Evolutionary conservation across 2,797 vertebrate species (phyloP).

Genomic region (Ceryle rudis): DNA sequence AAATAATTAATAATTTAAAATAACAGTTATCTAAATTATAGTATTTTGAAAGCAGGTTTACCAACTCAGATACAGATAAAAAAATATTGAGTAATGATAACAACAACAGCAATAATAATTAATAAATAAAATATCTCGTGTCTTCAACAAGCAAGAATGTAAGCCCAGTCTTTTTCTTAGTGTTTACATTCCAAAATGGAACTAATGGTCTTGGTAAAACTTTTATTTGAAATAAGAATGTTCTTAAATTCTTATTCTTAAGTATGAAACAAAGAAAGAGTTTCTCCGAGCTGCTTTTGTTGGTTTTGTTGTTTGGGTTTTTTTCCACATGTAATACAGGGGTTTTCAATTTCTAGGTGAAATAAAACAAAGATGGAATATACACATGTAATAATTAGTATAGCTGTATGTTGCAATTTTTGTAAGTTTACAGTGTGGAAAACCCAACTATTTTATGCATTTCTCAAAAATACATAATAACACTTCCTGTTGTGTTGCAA

Average conservation of each 20-base stretch:
- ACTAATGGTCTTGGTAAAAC: not conserved
- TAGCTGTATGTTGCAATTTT: not conserved
- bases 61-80: not conserved
- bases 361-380: not conserved
- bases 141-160: not conserved
- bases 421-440: not conserved
- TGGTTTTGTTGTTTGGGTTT: no score
- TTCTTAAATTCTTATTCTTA: no score
- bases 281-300: not conserved
- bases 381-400: not conserved
- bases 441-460: not conserved
- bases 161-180: not conserved
- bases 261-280: not conserved
- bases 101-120: not conserved
- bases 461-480: not conserved
- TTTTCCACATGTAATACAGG: rapidly evolving
- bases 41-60: not conserved
- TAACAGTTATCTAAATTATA: not conserved
- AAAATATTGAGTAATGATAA: not conserved
- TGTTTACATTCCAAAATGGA: not conserved
- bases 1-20: not conserved
- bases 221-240: not conserved
- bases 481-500: not conserved
- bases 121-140: no score
- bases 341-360: not conserved